Evolutionary conservation across 2,113 vertebrate genomes (phyloP), one percentile per base, ranked within the genome.

Genomic region (Bubo blakistoni): DNA sequence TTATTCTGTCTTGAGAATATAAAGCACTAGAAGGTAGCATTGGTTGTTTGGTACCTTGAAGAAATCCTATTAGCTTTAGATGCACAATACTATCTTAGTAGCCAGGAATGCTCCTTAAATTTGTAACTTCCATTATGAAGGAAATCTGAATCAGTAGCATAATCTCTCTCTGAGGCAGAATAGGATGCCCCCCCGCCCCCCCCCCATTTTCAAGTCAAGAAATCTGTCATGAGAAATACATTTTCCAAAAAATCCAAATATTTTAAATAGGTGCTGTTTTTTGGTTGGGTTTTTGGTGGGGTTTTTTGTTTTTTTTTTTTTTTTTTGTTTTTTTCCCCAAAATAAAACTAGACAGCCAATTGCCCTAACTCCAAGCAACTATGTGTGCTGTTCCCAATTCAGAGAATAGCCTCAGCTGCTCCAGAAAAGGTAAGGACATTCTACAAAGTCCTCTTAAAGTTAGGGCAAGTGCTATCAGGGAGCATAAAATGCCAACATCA

Each of bases 131-230:
- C 27, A 24, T 30, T 40, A 44, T 5, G 18, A 47, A 63, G 27
- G 15, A 85, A 67, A 79, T 15, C 13, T 38, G 20, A 47, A 54
- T 29, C 20, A 63, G 51, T 61, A 67, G 27, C 32, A 55, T 16
- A 36, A 12, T 51, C 9, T 72, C 5, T n/a, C 24, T 65, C 24
- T 3, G 8, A 62, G n/a, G 29, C 11, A 71, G 62, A 76, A 38
- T 0, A 40, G 29, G 20, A 16, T 7, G 16, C 59, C 12, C 5
- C 21, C 1, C 19, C 1, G n/a, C n/a, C 10, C 11, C 9, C 8
- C 22, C 9, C 16, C 3, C 13, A 25, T 29, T 74, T 62, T 80
- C 13, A 70, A 62, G 7, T 47, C 1, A 61, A 69, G 46, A 77
- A 54, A 88, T 15, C 6, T 26, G 81, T 2, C 25, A 29, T 12